phyloP scores from a whole-genome alignment of 2,113 vertebrate genomes.

The Oxyruncus cristatus region DNA sequence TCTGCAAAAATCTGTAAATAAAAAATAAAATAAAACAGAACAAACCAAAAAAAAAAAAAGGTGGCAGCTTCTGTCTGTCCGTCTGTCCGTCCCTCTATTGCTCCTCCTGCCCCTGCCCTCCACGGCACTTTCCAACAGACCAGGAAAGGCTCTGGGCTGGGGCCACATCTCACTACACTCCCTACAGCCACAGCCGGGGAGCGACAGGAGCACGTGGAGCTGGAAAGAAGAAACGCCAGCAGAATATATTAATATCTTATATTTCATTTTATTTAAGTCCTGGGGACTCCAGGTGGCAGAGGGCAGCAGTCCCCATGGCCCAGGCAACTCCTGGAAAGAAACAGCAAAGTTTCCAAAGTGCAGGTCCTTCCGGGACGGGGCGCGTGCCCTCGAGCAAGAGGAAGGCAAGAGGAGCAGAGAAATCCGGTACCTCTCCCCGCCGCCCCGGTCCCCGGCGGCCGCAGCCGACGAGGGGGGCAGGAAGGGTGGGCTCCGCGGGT shows the following conservation, averaged over 20 bases:
- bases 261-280: conserved; percentile 60
- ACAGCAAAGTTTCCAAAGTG: conserved; percentile 23
- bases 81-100: not conserved
- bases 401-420: conserved; percentile 25
- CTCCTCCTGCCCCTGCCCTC: conserved; percentile 27
- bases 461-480: not conserved
- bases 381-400: not conserved
- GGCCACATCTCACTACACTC: not conserved
- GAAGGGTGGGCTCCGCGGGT: not conserved
- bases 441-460: not conserved
- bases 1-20: conserved; percentile 58
- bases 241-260: conserved; percentile 70
- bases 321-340: conserved; percentile 21
- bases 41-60: not conserved
- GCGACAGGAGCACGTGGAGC: conserved; percentile 46
- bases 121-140: not conserved
- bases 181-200: not conserved
- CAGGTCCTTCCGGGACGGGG: not conserved
- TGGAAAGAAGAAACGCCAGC: conserved; percentile 64
- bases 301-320: not conserved
- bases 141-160: not conserved
- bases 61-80: conserved; percentile 34
- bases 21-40: conserved; percentile 38
- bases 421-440: not conserved
- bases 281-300: not conserved